These are phyloP conservation scores for Barbus barbus DNA, from an alignment of 2,113 vertebrate species.

Conservation along the genomic window DNA sequence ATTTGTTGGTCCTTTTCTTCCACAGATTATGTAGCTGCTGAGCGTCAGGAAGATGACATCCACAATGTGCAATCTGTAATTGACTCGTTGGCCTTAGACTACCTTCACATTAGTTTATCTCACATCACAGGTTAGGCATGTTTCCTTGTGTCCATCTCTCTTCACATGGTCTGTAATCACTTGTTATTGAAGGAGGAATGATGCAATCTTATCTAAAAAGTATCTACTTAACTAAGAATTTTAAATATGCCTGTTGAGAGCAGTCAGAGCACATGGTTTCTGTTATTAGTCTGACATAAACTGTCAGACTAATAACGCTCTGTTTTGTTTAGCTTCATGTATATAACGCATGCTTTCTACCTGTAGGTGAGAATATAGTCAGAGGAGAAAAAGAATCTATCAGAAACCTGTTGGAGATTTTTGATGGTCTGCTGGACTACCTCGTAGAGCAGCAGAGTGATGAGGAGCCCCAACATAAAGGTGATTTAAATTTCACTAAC, in stretches of 20 bases:
- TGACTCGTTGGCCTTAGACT: constrained; percentile 95
- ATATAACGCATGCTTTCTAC: constrained; percentile 25
- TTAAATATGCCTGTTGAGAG: not conserved
- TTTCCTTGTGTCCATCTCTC: not conserved
- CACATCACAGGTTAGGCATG: constrained; percentile 88
- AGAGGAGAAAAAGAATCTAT: constrained; percentile 87
- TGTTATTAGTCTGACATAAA: not conserved
- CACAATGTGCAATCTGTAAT: constrained; percentile 95
- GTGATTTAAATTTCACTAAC: constrained; percentile 61
- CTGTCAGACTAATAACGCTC: too few relatives aligned
- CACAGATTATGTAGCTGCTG: constrained; percentile 84
- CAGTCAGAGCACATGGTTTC: not conserved
- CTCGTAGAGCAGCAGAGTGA: constrained; percentile 87
- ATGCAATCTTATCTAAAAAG: not conserved
- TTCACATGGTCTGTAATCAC: not conserved
- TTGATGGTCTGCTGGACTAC: constrained; percentile 94
- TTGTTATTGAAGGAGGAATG: not conserved
- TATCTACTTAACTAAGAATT: not conserved
- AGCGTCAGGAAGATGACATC: constrained; percentile 85
- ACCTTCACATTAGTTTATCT: constrained; percentile 95
- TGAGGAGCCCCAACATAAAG: constrained; percentile 76
- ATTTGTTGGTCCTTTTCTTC: not conserved
- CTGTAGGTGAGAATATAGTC: constrained; percentile 91
- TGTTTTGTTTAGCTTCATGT: not conserved
- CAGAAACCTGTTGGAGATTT: constrained; percentile 93